phyloP scores from a whole-genome alignment of 2,113 vertebrate species.

The Strigops habroptila region DNA sequence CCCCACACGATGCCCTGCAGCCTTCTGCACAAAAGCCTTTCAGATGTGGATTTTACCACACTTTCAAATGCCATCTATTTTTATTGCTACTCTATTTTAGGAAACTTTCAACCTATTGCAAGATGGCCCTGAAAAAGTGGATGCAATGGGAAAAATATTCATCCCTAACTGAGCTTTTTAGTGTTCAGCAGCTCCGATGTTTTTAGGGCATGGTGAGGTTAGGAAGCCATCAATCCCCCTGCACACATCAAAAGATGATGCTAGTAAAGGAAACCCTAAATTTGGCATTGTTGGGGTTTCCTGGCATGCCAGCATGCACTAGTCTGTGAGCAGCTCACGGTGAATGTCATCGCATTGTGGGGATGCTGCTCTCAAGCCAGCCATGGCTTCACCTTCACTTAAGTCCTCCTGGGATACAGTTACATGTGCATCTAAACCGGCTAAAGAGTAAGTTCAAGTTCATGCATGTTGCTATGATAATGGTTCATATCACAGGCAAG shows the following conservation, averaged over 20 bases:
- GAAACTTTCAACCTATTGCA: background rate
- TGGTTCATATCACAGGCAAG: background rate
- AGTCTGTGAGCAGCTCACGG: fast-evolving
- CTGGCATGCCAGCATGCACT: background rate
- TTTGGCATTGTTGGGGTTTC: fast-evolving
- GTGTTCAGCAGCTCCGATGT: background rate
- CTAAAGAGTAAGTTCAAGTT: background rate
- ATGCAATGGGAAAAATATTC: background rate
- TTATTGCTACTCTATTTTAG: background rate
- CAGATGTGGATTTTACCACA: fast-evolving
- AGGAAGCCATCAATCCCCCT: background rate
- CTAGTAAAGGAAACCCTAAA: background rate
- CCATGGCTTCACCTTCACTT: background rate
- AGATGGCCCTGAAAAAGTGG: fast-evolving
- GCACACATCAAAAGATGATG: background rate
- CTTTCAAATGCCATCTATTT: background rate
- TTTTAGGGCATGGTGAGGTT: fast-evolving
- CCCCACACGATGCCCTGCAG: fast-evolving
- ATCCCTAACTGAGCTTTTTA: background rate
- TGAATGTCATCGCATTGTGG: background rate
- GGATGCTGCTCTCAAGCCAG: background rate
- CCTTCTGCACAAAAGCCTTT: background rate
- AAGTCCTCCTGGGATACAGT: background rate
- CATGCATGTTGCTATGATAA: fast-evolving
- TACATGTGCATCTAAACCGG: fast-evolving